Conservation (phyloP, 2,113 vertebrate genomes). For the Etheostoma spectabile region DNA sequence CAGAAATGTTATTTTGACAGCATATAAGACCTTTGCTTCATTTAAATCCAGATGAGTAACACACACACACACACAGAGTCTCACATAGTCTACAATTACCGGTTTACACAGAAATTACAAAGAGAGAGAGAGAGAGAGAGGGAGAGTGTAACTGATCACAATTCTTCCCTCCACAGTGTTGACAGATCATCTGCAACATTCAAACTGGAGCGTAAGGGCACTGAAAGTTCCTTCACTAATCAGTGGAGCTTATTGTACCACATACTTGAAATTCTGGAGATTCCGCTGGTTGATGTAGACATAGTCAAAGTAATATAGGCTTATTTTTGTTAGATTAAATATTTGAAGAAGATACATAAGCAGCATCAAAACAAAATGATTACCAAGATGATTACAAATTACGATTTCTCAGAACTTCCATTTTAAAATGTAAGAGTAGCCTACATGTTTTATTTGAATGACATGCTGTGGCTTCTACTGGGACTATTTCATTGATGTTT, state of each 20-base stretch:
- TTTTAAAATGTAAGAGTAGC: neutral
- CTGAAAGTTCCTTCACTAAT: slow-evolving; percentile 28
- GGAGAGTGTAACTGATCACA: slow-evolving; percentile 1
- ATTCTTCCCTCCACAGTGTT: slow-evolving; percentile 5
- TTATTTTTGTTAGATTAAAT: neutral
- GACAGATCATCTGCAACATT: slow-evolving; percentile 20
- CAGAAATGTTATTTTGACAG: neutral
- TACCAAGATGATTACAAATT: neutral
- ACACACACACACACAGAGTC: no score
- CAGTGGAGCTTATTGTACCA: slow-evolving; percentile 14
- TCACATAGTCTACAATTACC: no score
- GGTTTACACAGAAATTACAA: no score
- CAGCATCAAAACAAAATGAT: neutral
- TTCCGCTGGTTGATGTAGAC: neutral
- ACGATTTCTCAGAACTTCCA: neutral
- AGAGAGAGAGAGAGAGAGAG: no score
- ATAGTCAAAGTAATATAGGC: no score
- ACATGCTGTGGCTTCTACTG: neutral
- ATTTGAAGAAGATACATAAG: neutral
- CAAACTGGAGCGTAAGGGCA: neutral
- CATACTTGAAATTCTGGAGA: slow-evolving; percentile 25
- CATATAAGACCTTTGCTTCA: neutral
- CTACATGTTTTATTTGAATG: no score
- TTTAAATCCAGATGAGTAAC: neutral
- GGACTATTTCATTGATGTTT: neutral